Percentiles rank a stretch among this genome's conserved stretches.
phyloP scores from a whole-genome alignment of 1,140 invertebrate genomes.

The Drosophila orena region DNA sequence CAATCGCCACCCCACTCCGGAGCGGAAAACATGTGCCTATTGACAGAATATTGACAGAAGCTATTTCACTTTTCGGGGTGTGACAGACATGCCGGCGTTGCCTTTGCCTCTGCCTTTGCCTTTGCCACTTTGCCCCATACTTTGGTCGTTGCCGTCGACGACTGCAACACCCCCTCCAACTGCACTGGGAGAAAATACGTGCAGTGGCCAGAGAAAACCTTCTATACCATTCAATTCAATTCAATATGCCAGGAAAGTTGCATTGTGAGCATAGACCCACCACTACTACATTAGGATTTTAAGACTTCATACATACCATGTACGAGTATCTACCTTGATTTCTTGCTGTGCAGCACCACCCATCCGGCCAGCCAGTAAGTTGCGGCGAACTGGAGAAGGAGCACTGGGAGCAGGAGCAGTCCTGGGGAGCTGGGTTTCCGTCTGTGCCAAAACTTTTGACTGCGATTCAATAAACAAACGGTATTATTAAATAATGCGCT shows the following conservation, averaged over 20 bases:
- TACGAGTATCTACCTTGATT: neutral
- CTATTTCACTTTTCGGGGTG: conserved; percentile 78
- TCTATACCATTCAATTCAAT: too few relatives aligned
- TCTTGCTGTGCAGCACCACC: neutral
- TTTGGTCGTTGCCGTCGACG: conserved; percentile 37
- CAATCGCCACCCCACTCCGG: conserved; percentile 49
- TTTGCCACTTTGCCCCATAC: conserved; percentile 1
- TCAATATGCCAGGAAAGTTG: too few relatives aligned
- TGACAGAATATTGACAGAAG: conserved; percentile 84
- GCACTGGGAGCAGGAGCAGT: conserved; percentile 14
- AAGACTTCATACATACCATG: too few relatives aligned
- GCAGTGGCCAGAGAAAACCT: too few relatives aligned
- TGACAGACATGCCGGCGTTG: conserved; percentile 66
- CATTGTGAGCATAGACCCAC: too few relatives aligned
- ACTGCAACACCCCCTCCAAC: conserved; percentile 18
- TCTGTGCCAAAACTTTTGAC: conserved; percentile 80
- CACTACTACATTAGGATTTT: too few relatives aligned
- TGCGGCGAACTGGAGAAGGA: conserved; percentile 51
- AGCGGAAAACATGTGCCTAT: conserved; percentile 73
- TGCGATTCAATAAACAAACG: conserved; percentile 83
- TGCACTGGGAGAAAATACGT: neutral
- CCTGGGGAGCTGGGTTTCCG: conserved; percentile 64
- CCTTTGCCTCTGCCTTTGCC: conserved; percentile 13
- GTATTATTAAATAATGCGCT: conserved; percentile 80
- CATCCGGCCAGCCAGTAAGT: conserved; percentile 48